Evolutionary conservation across 2,888 invertebrate genomes (phyloP).

Genomic region (Yponomeuta cagnagella): DNA sequence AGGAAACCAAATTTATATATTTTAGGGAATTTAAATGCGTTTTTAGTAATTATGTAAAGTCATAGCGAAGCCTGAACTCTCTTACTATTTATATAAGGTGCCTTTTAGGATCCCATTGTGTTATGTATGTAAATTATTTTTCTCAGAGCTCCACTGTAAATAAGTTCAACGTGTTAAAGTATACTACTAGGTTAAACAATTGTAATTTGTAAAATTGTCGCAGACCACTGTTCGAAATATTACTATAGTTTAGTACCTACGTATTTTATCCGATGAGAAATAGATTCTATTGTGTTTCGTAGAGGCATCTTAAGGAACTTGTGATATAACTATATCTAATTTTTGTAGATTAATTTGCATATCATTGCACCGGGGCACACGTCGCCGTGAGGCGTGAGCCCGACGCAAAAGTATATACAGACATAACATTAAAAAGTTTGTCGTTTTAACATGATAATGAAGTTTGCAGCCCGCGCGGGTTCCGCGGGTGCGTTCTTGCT

Average conservation of each 20-base stretch:
- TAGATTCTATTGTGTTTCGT: conserved; percentile 69
- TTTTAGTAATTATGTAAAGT: conserved; percentile 72
- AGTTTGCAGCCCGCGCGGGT: conserved; percentile 52
- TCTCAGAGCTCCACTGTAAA: conserved; percentile 67
- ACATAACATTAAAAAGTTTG: conserved; percentile 61
- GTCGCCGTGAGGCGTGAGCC: conserved; percentile 34
- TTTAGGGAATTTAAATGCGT: conserved; percentile 69
- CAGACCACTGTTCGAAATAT: conserved; percentile 51
- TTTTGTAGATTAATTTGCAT: conserved; percentile 49
- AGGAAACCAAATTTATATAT: conserved; percentile 74
- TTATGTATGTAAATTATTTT: conserved; percentile 71
- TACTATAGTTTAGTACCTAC: conserved; percentile 42
- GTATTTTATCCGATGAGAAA: conserved; percentile 48
- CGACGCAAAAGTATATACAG: conserved; percentile 66
- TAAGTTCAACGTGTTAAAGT: conserved; percentile 64
- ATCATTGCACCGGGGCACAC: conserved; percentile 41
- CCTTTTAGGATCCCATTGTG: conserved; percentile 64
- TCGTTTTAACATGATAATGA: conserved; percentile 62
- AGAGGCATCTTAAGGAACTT: conserved; percentile 71
- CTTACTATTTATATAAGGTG: conserved; percentile 72
- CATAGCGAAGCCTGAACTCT: conserved; percentile 72
- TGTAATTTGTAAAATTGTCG: conserved; percentile 62
- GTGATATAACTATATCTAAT: conserved; percentile 73
- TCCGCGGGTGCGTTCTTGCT: conserved; percentile 64
- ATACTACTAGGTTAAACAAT: conserved; percentile 66